Evolutionary conservation across 2,888 invertebrate species (phyloP), one percentile per base, ranked within the genome.

Genomic region (Atherix ibis): DNA sequence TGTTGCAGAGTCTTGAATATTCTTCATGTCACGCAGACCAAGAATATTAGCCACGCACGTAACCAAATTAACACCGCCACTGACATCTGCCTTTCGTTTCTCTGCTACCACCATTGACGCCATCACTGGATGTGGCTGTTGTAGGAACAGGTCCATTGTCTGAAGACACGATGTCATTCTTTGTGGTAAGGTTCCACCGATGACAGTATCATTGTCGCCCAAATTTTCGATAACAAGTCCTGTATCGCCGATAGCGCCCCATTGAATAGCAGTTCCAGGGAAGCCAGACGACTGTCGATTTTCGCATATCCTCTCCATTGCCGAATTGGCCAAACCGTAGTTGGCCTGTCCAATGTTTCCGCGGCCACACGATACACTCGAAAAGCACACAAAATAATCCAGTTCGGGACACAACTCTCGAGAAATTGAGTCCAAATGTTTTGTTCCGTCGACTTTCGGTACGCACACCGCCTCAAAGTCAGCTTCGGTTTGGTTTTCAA

Each of bases 201-300:
- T 81, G 47, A 87, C 87, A 0, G 82, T 78, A 32, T 89, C 85
- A 59, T 91, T 92, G 44, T 71, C 76, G 30, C 88, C 84, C 73
- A 92, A 81, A 30, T 77, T 81, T 50, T 92, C 89, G 51, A 85
- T 63, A 40, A 97, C 73, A 36, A 97, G 70, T 34, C 97, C 97
- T 27, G 94, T 94, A 58, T 98, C 97, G 37, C 94, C 97, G 51
- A 98, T 85, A 40, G 95, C 97, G 45, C 98, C 98, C 97, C 97
- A 98, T 63, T 98, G 97, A 48, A 98, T 85, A 27, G 95, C 91
- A 32, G 80, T 53, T 25, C 73, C 95, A 17, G 92, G 91, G 45
- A 91, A 68, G 29, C 91, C 89, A 49, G 75, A 79, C 26, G 67
- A 70, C 62, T 78, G 81, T 36, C 92, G 73, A 39, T 70, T 73